Evolutionary conservation across 1,140 invertebrate genomes (phyloP).

Genomic region (Proctacanthus coquilletti): DNA sequence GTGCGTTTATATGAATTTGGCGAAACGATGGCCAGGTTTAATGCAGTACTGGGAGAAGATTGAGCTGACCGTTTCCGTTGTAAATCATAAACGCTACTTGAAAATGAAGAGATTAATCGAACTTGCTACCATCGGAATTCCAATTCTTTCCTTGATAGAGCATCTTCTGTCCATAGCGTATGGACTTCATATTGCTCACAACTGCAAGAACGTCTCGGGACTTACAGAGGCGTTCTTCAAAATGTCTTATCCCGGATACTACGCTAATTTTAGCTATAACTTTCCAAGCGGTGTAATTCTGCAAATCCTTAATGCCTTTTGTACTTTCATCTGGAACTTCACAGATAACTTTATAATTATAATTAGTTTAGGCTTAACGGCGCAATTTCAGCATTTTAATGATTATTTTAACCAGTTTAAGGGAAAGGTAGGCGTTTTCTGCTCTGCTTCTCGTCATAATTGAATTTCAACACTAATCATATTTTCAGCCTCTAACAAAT

Average conservation of each 20-base stretch:
- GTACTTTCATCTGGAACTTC: constrained; percentile 45
- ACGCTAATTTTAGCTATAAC: not conserved
- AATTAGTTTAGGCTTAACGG: constrained; percentile 34
- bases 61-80: constrained; percentile 7
- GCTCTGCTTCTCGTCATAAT: not conserved
- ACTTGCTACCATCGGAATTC: not conserved
- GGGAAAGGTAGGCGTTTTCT: constrained; percentile 26
- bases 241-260: not conserved
- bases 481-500: not conserved
- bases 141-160: not conserved
- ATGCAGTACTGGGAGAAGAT: constrained; percentile 12
- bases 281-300: not conserved
- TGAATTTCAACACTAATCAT: not conserved
- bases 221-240: not conserved
- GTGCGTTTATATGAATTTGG: constrained; percentile 11
- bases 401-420: constrained; percentile 29
- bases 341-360: constrained; percentile 42
- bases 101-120: not conserved
- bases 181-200: not conserved
- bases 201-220: not conserved
- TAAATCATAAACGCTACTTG: not conserved
- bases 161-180: not conserved
- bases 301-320: constrained; percentile 34
- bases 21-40: constrained; percentile 17
- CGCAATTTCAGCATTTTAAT: constrained; percentile 38